A percentile compares a stretch with the other conserved stretches of the same genome.
phyloP scores from a whole-genome alignment of 2,113 vertebrate genomes.

The Telmatochromis brichardi region DNA sequence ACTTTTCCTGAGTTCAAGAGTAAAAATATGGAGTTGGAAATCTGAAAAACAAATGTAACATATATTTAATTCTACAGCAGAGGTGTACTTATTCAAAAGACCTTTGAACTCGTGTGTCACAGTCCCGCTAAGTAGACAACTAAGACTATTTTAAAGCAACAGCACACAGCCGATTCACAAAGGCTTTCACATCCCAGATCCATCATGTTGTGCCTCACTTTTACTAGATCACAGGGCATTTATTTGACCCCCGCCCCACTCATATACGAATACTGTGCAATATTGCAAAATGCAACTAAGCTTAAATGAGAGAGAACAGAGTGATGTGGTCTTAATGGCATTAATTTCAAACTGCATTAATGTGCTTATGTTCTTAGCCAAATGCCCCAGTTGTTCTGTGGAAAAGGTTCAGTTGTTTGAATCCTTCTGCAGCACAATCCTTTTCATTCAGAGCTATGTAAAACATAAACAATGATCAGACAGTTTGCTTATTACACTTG shows the following conservation, averaged over 20 bases:
- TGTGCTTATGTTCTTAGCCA: conserved; percentile 60
- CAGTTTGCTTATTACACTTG: background rate
- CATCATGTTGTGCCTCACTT: background rate
- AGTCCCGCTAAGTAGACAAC: background rate
- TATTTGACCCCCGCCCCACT: background rate
- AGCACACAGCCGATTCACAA: background rate
- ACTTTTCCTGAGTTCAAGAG: background rate
- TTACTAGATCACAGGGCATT: background rate
- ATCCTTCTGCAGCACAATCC: background rate
- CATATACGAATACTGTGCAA: background rate
- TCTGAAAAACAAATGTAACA: background rate
- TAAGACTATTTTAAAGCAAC: background rate
- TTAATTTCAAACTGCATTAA: conserved; percentile 57
- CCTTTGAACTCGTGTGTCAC: background rate
- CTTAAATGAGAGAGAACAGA: background rate
- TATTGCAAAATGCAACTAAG: background rate
- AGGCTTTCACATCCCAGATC: background rate
- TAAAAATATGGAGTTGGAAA: background rate
- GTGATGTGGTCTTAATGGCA: conserved; percentile 25
- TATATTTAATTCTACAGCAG: background rate
- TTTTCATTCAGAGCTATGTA: background rate
- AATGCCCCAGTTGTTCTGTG: conserved; percentile 24
- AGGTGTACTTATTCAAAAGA: background rate
- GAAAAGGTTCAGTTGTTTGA: conserved; percentile 14
- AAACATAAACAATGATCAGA: background rate